A percentile compares a stretch with the other conserved stretches of the same genome.
Evolutionary conservation across 2,113 vertebrate genomes (phyloP).

Genomic region (Dissostichus mawsoni): DNA sequence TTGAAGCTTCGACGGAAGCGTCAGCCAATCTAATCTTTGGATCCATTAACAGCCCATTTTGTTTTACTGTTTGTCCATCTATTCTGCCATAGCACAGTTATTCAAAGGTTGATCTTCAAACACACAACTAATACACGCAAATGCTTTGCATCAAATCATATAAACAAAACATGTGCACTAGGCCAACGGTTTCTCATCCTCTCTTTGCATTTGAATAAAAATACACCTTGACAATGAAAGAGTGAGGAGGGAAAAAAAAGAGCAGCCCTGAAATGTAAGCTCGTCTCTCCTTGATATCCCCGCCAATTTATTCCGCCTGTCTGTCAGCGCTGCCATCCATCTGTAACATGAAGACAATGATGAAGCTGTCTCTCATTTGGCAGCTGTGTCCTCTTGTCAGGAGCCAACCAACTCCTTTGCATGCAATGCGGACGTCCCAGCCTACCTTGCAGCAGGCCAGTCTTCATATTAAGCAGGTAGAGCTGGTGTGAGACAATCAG

Average conservation of each 20-base stretch:
- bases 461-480: conserved; percentile 73
- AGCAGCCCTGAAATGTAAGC: conserved; percentile 70
- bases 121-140: conserved; percentile 42
- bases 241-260: conserved; percentile 6
- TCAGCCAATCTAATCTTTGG: no score
- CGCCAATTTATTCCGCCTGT: conserved; percentile 76
- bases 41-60: neutral
- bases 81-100: conserved; percentile 37
- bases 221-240: conserved; percentile 55
- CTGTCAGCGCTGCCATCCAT: conserved; percentile 78
- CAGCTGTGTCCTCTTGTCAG: conserved; percentile 79
- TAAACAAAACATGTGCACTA: conserved; percentile 47
- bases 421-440: conserved; percentile 53
- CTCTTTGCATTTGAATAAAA: conserved; percentile 65
- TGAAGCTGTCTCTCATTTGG: conserved; percentile 65
- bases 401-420: conserved; percentile 66
- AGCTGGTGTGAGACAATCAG: conserved; percentile 51
- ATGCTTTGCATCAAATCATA: conserved; percentile 59
- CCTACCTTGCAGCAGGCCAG: conserved; percentile 21
- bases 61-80: neutral
- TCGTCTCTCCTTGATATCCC: conserved; percentile 69
- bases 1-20: no score
- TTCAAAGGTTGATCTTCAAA: conserved; percentile 20
- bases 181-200: conserved; percentile 36
- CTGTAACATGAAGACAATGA: conserved; percentile 78